Percentiles rank a stretch among this genome's conserved stretches.
Evolutionary conservation across 2,797 vertebrate genomes (phyloP).

Genomic region (Acridotheres tristis): DNA sequence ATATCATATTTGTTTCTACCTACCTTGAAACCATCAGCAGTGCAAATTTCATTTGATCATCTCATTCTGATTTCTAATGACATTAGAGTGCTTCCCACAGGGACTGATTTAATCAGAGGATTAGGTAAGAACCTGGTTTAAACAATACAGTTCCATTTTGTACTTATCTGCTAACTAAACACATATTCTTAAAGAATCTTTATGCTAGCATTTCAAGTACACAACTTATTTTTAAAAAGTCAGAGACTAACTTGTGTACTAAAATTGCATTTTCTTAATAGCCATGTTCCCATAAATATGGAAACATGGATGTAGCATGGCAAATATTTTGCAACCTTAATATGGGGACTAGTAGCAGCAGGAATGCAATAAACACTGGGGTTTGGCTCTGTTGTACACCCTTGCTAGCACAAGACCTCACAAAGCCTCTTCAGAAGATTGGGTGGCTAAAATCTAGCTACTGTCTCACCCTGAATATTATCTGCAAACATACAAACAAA

Average conservation of each 20-base stretch:
- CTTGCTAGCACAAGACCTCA: background rate
- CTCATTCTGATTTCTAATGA: background rate
- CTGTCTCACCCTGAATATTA: background rate
- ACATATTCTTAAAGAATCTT: background rate
- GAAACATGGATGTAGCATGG: background rate
- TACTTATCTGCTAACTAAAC: background rate
- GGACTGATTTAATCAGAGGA: background rate
- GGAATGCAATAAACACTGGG: fast-evolving
- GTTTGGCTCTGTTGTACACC: background rate
- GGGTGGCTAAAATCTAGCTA: slow-evolving; percentile 17
- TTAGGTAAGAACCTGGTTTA: background rate
- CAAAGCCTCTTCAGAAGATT: background rate
- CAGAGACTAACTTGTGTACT: background rate
- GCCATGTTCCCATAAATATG: background rate
- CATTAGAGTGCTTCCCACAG: background rate
- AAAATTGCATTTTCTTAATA: background rate
- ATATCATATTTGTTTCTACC: background rate
- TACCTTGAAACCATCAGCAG: background rate
- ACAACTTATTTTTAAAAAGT: background rate
- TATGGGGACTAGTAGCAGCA: background rate
- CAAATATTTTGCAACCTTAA: background rate
- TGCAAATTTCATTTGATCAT: background rate
- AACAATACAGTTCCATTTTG: background rate
- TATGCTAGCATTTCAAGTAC: background rate
- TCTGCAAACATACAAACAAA: background rate